Base-by-base conservation (phyloP, 2,888 invertebrate genomes). In the Endomychus coccineus region DNA sequence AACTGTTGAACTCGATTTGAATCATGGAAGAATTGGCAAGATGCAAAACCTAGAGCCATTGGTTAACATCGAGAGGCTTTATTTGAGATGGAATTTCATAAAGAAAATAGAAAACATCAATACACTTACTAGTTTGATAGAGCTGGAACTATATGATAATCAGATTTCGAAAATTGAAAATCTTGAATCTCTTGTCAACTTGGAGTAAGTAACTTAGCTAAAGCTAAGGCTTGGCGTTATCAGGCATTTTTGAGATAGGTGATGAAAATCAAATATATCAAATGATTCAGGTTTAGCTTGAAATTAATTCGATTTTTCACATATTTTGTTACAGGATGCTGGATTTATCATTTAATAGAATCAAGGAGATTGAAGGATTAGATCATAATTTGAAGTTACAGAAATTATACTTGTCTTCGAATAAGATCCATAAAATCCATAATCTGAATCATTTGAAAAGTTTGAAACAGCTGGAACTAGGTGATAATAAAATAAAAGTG, bases 71-170 rank as follows among this genome's bases (percentile, higher is more conserved):
- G 80, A 92, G 69, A 78, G 78, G 42, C 67, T 98, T 16, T 91
- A 82, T 56, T 70, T 97, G 35, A 76, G 96, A 24, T 96, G 96
- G 86, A 98, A 98, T 68, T 71, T 95, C 6, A 87, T 99, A 10
- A 94, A 86, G 58, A 85, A 84, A 62, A 94, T 98, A 49, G 94
- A 95, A 62, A 92, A 94, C 55, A 64, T 97, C 16, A 66, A 76
- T 30, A 80, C 78, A 1, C 67, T 96, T 12, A 74, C 72, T 2
- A 84, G 83, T 0, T 71, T 98, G 7, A 74, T 75, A 11, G 94
- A 96, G 58, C 67, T 99, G 28, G 97, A 98, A 58, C 68, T 98
- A 3, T 95, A 97, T 64, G 98, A 99, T 64, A 99, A 98, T 69
- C 95, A 96, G 70, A 83, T 99, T 32, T 81, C 81, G 1, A 76